phyloP scores from a whole-genome alignment of 2,888 invertebrate genomes.

The Lithodes maja region DNA sequence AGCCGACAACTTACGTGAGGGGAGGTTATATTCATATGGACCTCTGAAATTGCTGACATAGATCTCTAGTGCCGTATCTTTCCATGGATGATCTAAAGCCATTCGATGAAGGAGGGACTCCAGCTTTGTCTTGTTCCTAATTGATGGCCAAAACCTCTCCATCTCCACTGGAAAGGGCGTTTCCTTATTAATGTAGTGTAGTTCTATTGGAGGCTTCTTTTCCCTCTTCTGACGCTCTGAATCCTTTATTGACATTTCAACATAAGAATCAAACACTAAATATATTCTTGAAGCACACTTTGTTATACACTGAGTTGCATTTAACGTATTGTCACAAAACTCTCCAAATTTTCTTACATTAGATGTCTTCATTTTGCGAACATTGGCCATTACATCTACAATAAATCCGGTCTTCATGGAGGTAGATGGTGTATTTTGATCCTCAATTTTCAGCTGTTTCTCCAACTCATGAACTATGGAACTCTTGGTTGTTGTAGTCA shows the following conservation, averaged over 20 bases:
- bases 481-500: neutral
- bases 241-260: neutral
- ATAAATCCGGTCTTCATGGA: neutral
- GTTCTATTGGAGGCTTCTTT: constrained; percentile 14
- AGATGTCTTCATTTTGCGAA: neutral
- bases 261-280: neutral
- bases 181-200: constrained; percentile 5
- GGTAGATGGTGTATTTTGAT: neutral
- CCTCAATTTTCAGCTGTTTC: neutral
- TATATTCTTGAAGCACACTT: constrained; percentile 7
- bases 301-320: neutral
- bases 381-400: neutral
- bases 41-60: constrained; percentile 12
- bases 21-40: constrained; percentile 13
- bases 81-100: constrained; percentile 24
- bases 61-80: neutral
- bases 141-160: constrained; percentile 15
- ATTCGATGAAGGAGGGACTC: constrained; percentile 1
- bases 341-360: neutral
- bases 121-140: constrained; percentile 12
- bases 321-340: neutral
- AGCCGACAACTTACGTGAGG: constrained; percentile 23
- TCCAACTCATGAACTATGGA: neutral
- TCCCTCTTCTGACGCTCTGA: neutral
- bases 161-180: neutral